Evolutionary conservation across 2,797 vertebrate genomes (phyloP), one percentile per base, ranked within the genome.

Genomic region (Pelobates cultripes): DNA sequence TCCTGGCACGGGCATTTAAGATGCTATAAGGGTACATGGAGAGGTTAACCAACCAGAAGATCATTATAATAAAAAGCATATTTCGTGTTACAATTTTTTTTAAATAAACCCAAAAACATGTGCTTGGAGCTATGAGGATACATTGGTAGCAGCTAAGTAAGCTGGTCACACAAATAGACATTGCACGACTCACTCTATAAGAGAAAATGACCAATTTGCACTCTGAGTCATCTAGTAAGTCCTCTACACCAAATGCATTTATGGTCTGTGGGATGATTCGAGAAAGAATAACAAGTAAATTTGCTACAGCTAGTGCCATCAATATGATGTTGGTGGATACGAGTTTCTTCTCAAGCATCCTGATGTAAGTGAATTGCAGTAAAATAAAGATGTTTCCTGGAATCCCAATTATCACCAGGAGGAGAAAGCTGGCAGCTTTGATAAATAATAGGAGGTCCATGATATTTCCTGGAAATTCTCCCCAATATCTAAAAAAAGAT

Each of bases 81-180:
- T 73, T 73, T 3, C 41, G 78, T 3, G 57, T 64, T 2, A 80
- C 41, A 47, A 42, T 64, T 47, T 72, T 44, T 53, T 80, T 80
- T 3, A 80, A n/a, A 51, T n/a, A 74, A 17, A 6, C 1, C 77
- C 77, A 80, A 3, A 43, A 4, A 7, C 1, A 1, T 12, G 2
- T 12, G 55, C 13, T 57, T 12, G 55, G 55, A 57, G 55, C 55
- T 9, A 57, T 57, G 13, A 57, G 9, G 14, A 57, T 14, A 12
- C 55, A 57, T 15, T 57, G 55, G 14, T 78, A 66, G 9, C 64
- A 63, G 45, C 82, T 84, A 2, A 79, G 66, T 13, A 79, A 42
- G 53, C 63, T 79, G n/a, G 77, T 84, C 47, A 64, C 40, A 45
- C 66, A 74, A 40, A 80, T 79, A 2, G 82, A 84, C 72, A 84